Evolutionary conservation across 2,797 vertebrate species (phyloP).

Genomic region (Danio choprae): DNA sequence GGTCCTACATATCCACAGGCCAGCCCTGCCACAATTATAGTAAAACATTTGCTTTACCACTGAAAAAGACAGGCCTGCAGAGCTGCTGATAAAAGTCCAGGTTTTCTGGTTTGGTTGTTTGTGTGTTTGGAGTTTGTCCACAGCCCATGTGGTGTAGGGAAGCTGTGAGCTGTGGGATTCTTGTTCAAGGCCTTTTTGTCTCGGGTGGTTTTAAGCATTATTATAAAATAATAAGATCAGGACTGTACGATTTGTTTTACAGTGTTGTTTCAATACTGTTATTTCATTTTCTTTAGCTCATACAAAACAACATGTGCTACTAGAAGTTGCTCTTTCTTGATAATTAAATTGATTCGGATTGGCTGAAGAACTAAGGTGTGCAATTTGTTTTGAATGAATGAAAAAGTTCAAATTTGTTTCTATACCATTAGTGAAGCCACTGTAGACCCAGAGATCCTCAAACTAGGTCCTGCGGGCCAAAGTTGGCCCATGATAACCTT

Average conservation of each 20-base stretch:
- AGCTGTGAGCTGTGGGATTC: neutral
- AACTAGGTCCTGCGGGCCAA: too few relatives aligned
- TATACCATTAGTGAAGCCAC: too few relatives aligned
- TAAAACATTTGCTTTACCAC: constrained; percentile 27
- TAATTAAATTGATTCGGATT: neutral
- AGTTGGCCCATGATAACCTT: too few relatives aligned
- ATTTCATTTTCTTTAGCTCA: neutral
- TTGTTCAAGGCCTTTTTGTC: constrained; percentile 1
- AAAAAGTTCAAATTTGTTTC: too few relatives aligned
- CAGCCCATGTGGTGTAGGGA: neutral
- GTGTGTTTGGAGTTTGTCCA: neutral
- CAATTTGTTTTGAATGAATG: too few relatives aligned
- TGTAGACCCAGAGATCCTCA: too few relatives aligned
- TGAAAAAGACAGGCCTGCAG: constrained; percentile 2
- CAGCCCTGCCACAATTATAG: neutral
- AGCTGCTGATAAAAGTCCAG: constrained; percentile 19
- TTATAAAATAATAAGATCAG: neutral
- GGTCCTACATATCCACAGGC: neutral
- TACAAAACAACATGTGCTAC: neutral
- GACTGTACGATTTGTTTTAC: too few relatives aligned
- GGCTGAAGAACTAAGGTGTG: neutral
- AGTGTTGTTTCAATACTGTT: neutral
- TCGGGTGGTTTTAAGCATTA: neutral
- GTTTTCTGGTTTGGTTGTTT: neutral
- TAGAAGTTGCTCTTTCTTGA: neutral